phyloP scores from a whole-genome alignment of 2,888 invertebrate species.

The Synanthedon vespiformis region DNA sequence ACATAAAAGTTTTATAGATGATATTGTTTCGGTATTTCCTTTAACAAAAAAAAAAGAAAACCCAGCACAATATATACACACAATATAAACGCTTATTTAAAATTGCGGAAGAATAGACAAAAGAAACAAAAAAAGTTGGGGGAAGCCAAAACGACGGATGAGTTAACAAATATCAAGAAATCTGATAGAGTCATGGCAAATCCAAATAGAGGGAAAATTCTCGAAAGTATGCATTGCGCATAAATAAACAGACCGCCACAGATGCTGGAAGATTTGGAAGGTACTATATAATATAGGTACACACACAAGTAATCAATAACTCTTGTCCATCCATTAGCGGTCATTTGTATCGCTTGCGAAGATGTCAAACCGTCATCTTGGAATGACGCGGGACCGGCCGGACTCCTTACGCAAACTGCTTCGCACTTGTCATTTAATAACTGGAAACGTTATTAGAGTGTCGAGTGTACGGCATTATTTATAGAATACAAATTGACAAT shows the following conservation, averaged over 20 bases:
- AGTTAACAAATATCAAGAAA: background rate
- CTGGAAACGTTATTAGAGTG: background rate
- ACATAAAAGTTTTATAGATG: too few relatives aligned
- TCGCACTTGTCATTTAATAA: background rate
- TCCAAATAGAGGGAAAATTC: background rate
- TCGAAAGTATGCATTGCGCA: background rate
- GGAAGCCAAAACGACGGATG: background rate
- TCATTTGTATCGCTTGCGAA: constrained; percentile 12
- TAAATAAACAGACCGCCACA: background rate
- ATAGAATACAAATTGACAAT: too few relatives aligned
- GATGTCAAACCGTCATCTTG: constrained; percentile 19
- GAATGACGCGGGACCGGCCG: constrained; percentile 7
- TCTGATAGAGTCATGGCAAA: background rate
- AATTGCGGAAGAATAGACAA: too few relatives aligned
- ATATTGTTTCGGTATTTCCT: too few relatives aligned
- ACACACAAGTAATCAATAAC: constrained; percentile 8
- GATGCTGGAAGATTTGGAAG: background rate
- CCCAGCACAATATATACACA: too few relatives aligned
- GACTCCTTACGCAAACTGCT: constrained; percentile 1
- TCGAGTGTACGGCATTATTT: too few relatives aligned
- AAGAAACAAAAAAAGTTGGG: background rate
- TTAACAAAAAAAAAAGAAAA: too few relatives aligned
- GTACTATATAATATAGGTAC: constrained; percentile 1
- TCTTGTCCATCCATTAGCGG: constrained; percentile 8
- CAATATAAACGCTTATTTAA: too few relatives aligned